Evolutionary conservation across 2,888 invertebrate species (phyloP).

Genomic region (Andrena praecox): DNA sequence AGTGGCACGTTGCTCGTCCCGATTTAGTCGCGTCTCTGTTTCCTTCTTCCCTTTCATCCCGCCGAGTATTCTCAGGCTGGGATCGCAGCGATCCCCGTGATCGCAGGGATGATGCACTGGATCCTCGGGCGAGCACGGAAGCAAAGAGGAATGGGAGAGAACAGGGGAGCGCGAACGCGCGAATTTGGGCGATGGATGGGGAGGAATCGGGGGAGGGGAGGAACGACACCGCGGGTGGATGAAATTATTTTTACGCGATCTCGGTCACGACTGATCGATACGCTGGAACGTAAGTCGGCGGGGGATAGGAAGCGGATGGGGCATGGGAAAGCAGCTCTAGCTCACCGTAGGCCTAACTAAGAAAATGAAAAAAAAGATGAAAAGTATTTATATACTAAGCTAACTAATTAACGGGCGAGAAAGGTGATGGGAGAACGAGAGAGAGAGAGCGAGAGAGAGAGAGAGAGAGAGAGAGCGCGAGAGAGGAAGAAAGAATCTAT

Average conservation of each 20-base stretch:
- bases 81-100: constrained; percentile 11
- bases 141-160: constrained; percentile 4
- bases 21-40: too few species aligned
- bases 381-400: constrained; percentile 82
- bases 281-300: constrained; percentile 5
- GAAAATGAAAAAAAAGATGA: constrained; percentile 47
- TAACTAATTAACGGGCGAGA: constrained; percentile 78
- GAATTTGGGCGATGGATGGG: background rate
- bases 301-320: constrained; percentile 4
- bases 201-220: background rate
- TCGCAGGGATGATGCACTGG: constrained; percentile 33
- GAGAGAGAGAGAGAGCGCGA: constrained; percentile 47
- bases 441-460: constrained; percentile 49
- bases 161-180: background rate
- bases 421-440: constrained; percentile 62
- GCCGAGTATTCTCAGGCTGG: constrained; percentile 9
- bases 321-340: constrained; percentile 76
- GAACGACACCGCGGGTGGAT: constrained; percentile 8
- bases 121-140: constrained; percentile 26
- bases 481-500: constrained; percentile 41
- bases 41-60: background rate
- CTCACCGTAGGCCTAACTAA: constrained; percentile 84
- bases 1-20: too few species aligned
- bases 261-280: constrained; percentile 36
- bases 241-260: constrained; percentile 60